Percentiles rank a stretch among this genome's conserved stretches.
phyloP scores from a whole-genome alignment of 2,797 vertebrate genomes.

The Ceryle rudis region DNA sequence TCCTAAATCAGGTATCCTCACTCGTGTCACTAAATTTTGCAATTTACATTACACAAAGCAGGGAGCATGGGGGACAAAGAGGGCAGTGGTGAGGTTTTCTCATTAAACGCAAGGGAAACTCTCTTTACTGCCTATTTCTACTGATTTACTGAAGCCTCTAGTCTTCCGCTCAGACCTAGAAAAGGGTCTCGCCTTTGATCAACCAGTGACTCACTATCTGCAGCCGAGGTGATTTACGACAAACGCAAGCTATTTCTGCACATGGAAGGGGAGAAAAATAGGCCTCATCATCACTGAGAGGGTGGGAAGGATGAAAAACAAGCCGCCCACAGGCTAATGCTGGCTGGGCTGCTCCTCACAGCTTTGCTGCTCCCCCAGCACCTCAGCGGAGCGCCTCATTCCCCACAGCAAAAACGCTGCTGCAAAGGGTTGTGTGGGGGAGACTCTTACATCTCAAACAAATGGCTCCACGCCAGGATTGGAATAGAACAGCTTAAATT shows the following conservation, averaged over 20 bases:
- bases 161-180: slow-evolving; percentile 1
- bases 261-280: slow-evolving; percentile 46
- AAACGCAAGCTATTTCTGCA: slow-evolving; percentile 54
- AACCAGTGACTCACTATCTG: slow-evolving; percentile 63
- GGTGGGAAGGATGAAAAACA: slow-evolving; percentile 28
- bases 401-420: neutral
- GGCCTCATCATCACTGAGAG: neutral
- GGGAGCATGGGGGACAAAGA: neutral
- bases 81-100: neutral
- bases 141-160: slow-evolving; percentile 19
- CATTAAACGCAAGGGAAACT: neutral
- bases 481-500: neutral
- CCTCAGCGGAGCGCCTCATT: neutral
- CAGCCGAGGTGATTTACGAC: slow-evolving; percentile 51
- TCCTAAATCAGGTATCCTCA: neutral
- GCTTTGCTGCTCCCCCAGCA: neutral
- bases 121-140: neutral
- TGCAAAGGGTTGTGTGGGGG: neutral
- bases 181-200: slow-evolving; percentile 60
- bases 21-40: neutral
- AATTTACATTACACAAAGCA: neutral
- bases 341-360: slow-evolving; percentile 1
- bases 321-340: neutral
- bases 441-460: neutral
- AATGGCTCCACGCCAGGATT: neutral